phyloP scores from a whole-genome alignment of 2,797 vertebrate species.

The Diplodus puntazzo region DNA sequence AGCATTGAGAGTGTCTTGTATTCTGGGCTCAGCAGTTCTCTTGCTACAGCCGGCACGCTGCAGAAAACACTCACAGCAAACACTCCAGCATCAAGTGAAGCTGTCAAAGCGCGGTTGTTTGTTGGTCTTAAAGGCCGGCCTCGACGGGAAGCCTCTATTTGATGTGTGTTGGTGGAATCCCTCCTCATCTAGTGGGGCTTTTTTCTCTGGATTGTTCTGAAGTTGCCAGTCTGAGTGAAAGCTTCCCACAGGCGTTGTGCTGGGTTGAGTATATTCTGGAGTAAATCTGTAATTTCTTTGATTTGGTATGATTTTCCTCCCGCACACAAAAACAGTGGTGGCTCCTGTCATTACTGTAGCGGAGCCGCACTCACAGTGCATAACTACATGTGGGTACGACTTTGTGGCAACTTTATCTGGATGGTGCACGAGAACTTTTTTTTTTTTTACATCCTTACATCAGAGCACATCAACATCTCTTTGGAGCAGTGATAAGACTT shows the following conservation, averaged over 20 bases:
- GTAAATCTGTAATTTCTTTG: conserved; percentile 37
- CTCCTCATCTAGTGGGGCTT: not conserved
- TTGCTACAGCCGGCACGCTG: conserved; percentile 8
- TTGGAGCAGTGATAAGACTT: not conserved
- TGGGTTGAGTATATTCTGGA: conserved; percentile 1
- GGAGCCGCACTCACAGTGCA: not conserved
- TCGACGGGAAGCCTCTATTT: not conserved
- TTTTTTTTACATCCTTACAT: conserved; percentile 1
- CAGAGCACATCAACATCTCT: not conserved
- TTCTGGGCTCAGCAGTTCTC: conserved; percentile 16
- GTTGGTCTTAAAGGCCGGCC: conserved; percentile 1
- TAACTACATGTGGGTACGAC: not conserved
- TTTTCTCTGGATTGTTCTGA: conserved; percentile 28
- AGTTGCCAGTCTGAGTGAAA: conserved; percentile 31
- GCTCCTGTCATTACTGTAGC: conserved; percentile 8
- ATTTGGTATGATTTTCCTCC: conserved; percentile 16
- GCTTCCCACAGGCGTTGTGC: conserved; percentile 3
- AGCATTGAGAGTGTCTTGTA: not conserved
- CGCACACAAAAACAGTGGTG: conserved; percentile 32
- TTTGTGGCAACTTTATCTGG: conserved; percentile 3
- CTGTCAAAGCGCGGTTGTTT: conserved; percentile 27
- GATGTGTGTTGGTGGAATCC: conserved; percentile 17
- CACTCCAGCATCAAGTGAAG: not conserved
- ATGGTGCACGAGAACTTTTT: not conserved
- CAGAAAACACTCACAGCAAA: conserved; percentile 48